Conservation (phyloP, 2,888 invertebrate genomes). For the Leptopilina syphax region DNA sequence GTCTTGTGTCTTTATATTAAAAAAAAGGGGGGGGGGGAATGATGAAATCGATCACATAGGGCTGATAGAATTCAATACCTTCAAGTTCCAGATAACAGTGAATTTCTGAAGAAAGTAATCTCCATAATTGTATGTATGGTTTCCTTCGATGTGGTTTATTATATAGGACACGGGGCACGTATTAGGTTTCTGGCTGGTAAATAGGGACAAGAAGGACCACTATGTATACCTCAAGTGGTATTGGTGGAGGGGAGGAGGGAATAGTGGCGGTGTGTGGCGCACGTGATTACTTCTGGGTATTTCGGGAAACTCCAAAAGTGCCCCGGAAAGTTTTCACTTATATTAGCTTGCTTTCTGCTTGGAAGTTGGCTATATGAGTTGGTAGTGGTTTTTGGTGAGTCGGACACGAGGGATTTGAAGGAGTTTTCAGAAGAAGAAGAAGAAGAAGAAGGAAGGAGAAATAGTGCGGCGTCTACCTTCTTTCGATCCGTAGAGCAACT, state of each 20-base stretch:
- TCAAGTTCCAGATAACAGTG: neutral
- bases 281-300: conserved; percentile 63
- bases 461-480: conserved; percentile 11
- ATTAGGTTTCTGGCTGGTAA: conserved; percentile 56
- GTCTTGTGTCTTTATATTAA: too few relatives aligned
- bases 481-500: conserved; percentile 11
- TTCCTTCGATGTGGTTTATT: conserved; percentile 48
- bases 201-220: conserved; percentile 5
- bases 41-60: neutral
- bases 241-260: neutral
- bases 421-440: conserved; percentile 5
- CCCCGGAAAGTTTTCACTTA: conserved; percentile 60
- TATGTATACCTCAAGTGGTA: neutral
- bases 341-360: conserved; percentile 55
- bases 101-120: conserved; percentile 54
- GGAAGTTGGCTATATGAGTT: conserved; percentile 18
- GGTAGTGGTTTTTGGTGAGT: conserved; percentile 20
- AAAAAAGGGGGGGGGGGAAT: too few relatives aligned
- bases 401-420: conserved; percentile 5
- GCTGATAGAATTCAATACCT: neutral
- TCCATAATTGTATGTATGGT: conserved; percentile 58
- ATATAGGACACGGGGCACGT: conserved; percentile 43
- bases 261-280: conserved; percentile 39
- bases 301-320: conserved; percentile 63
- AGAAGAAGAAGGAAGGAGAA: neutral